These are phyloP conservation scores for Palythoa caribaeorum DNA, from an alignment of 92 coral and sea anemone species.

Conservation along the genomic window DNA sequence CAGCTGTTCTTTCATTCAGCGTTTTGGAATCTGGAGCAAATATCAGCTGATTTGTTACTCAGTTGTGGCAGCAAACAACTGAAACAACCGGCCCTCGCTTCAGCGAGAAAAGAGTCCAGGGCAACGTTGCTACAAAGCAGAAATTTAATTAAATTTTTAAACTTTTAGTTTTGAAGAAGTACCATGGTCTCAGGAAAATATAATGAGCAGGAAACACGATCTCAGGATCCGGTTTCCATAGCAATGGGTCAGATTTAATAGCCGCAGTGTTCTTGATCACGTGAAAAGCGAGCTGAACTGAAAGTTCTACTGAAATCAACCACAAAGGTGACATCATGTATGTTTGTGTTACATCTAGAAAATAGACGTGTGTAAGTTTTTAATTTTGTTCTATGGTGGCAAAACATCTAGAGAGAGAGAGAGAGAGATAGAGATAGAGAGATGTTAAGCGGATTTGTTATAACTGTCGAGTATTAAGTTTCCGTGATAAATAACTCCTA, in stretches of 20 bases:
- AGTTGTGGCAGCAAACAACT: background rate
- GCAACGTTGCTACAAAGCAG: background rate
- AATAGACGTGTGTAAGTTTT: background rate
- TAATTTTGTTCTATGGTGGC: background rate
- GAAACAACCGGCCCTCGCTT: background rate
- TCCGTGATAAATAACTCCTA: constrained; percentile 1
- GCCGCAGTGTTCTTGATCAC: background rate
- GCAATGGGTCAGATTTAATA: background rate
- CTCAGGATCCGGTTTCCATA: constrained; percentile 1
- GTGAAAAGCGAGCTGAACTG: background rate
- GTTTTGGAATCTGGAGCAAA: background rate
- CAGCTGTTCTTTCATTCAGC: background rate
- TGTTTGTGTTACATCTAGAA: background rate
- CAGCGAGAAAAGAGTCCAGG: background rate
- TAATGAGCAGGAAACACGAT: background rate
- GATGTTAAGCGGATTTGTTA: background rate
- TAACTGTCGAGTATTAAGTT: constrained; percentile 8
- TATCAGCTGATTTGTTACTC: background rate
- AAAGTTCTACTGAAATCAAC: background rate
- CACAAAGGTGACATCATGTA: background rate
- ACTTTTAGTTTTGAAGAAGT: background rate
- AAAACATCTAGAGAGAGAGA: background rate
- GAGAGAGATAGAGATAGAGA: background rate
- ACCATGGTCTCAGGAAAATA: background rate
- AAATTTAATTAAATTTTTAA: background rate